Conservation (phyloP, 2,113 vertebrate species). For the Mixornis gularis region DNA sequence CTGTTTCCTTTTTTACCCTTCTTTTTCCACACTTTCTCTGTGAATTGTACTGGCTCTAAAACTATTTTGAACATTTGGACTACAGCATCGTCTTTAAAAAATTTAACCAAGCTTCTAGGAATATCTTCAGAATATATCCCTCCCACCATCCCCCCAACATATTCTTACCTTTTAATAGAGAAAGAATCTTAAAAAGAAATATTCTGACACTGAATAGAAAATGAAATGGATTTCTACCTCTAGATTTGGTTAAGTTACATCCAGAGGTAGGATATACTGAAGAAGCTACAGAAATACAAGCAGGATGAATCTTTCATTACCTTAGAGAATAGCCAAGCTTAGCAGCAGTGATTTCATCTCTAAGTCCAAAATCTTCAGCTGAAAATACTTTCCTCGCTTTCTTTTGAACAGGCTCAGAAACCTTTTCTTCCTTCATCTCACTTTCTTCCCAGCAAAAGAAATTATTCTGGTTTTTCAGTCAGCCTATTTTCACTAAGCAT, state of each 20-base stretch:
- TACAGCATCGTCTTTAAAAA: neutral
- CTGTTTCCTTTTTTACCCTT: neutral
- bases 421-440: neutral
- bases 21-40: neutral
- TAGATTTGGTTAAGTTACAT: constrained; percentile 1
- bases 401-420: constrained; percentile 3
- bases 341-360: constrained; percentile 28
- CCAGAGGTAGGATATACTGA: neutral
- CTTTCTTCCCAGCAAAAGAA: neutral
- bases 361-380: constrained; percentile 37
- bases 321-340: constrained; percentile 40
- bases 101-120: neutral
- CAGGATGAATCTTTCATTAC: constrained; percentile 46
- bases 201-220: neutral
- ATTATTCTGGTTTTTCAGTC: neutral
- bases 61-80: neutral
- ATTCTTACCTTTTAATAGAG: neutral
- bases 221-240: neutral
- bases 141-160: neutral
- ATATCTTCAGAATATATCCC: neutral
- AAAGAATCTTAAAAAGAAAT: constrained; percentile 14
- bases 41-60: neutral
- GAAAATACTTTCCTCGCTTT: neutral
- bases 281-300: constrained; percentile 27
- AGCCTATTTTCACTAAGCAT: neutral